These are phyloP conservation scores for Hydrolagus affinis DNA, from an alignment of 2,113 vertebrate genomes.

Conservation along the genomic window DNA sequence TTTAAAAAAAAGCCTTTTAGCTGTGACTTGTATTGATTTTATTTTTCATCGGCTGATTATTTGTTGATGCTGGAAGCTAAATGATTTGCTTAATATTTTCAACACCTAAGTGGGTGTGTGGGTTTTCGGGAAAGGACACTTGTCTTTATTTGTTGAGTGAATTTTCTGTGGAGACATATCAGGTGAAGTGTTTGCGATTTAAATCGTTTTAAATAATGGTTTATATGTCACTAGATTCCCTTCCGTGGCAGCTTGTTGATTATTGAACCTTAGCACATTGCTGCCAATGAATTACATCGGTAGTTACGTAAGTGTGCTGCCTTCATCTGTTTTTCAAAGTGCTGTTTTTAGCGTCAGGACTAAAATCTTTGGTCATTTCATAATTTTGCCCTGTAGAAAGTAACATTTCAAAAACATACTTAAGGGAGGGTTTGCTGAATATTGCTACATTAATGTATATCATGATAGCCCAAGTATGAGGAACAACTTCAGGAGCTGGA, in stretches of 20 bases:
- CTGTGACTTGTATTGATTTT: constrained; percentile 2
- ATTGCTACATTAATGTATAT: background rate
- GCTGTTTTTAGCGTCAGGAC: background rate
- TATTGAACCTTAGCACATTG: background rate
- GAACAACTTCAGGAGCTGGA: background rate
- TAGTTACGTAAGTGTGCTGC: background rate
- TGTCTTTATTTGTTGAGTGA: background rate
- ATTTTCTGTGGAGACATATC: background rate
- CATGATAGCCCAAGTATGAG: background rate
- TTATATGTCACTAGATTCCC: background rate
- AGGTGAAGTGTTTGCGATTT: background rate
- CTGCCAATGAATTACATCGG: background rate
- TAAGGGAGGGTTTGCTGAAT: background rate
- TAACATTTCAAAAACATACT: too few species aligned
- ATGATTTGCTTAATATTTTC: background rate
- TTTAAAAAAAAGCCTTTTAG: background rate
- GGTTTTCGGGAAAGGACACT: background rate
- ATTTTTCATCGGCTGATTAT: background rate
- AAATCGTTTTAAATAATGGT: background rate
- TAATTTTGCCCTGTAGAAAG: background rate
- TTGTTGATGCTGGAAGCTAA: background rate
- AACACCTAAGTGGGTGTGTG: background rate
- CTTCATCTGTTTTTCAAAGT: background rate
- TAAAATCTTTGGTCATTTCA: background rate
- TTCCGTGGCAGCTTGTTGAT: background rate